Conservation (phyloP, 2,888 invertebrate species). For the Helicoverpa assulta region DNA sequence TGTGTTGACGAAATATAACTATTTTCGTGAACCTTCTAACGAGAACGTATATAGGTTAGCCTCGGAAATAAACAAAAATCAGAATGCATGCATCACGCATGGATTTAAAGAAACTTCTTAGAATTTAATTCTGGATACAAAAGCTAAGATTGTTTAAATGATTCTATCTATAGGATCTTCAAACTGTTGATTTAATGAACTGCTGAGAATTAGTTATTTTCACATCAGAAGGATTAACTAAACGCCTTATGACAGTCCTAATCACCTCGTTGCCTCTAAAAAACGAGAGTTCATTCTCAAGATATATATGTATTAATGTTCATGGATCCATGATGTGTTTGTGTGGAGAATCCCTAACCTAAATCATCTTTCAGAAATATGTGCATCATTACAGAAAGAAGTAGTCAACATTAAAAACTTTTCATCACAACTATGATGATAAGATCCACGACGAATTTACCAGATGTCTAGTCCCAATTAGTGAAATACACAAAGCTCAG, state of each 20-base stretch:
- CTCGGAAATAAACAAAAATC: constrained; percentile 56
- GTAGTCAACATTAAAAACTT: not conserved
- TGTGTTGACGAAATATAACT: constrained; percentile 57
- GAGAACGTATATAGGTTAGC: constrained; percentile 55
- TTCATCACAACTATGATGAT: constrained; percentile 1
- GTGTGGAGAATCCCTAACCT: not conserved
- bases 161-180: constrained; percentile 13
- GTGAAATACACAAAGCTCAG: constrained; percentile 38
- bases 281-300: not conserved
- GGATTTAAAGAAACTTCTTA: constrained; percentile 47
- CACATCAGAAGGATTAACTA: not conserved
- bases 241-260: not conserved
- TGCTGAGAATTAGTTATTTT: not conserved
- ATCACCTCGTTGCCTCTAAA: not conserved
- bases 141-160: constrained; percentile 29
- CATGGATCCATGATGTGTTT: not conserved
- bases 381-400: too few relatives aligned
- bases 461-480: constrained; percentile 46
- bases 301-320: not conserved
- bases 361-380: not conserved
- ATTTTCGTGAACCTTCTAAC: constrained; percentile 51
- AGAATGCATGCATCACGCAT: constrained; percentile 48
- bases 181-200: constrained; percentile 11
- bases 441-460: constrained; percentile 25
- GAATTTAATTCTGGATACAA: constrained; percentile 30